Percentiles rank a stretch among this genome's conserved stretches.
phyloP scores from a whole-genome alignment of 2,797 vertebrate genomes.

The Lepidocolaptes lacrymiger region DNA sequence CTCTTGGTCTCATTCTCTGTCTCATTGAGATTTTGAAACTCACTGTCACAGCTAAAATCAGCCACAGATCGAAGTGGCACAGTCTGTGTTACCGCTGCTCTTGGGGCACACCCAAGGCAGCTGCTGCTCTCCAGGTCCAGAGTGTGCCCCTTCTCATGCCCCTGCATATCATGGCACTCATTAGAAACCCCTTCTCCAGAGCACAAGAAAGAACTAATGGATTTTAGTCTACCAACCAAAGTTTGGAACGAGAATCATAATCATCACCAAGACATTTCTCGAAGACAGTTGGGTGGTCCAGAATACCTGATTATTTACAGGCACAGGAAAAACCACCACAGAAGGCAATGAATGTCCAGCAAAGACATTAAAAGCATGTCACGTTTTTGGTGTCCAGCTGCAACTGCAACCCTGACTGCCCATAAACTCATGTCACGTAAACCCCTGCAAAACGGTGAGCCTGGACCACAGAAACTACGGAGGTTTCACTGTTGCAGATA shows the following conservation, averaged over 20 bases:
- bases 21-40: not conserved
- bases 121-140: not conserved
- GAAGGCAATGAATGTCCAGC: not conserved
- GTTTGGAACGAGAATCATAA: not conserved
- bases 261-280: not conserved
- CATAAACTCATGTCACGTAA: not conserved
- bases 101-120: not conserved
- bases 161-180: rapidly evolving
- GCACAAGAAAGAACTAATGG: not conserved
- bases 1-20: not conserved
- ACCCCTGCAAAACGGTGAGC: not conserved
- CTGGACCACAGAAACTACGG: not conserved
- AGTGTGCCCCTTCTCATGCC: not conserved
- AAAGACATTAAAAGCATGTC: not conserved
- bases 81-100: not conserved
- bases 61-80: not conserved
- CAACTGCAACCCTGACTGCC: not conserved
- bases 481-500: not conserved
- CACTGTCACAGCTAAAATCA: not conserved
- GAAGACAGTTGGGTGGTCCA: not conserved
- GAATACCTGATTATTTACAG: not conserved
- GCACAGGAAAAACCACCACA: not conserved
- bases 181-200: not conserved
- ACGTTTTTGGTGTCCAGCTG: not conserved
- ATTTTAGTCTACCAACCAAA: not conserved